These are phyloP conservation scores for Bembecia ichneumoniformis DNA, from an alignment of 2,888 invertebrate species.

Conservation along the genomic window DNA sequence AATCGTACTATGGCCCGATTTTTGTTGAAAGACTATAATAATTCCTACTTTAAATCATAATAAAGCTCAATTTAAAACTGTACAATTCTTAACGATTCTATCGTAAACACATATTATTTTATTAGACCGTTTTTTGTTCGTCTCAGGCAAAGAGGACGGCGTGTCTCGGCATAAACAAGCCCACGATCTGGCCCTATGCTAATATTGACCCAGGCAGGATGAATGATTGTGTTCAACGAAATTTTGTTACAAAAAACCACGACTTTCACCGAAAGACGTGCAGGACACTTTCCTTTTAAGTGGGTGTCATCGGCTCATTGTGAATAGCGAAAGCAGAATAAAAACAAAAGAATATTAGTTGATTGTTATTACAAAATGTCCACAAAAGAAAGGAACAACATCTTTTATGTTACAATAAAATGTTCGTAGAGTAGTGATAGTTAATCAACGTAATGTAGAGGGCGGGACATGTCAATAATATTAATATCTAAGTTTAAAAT, in stretches of 20 bases:
- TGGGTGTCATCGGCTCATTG: slow-evolving; percentile 53
- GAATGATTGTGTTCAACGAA: slow-evolving; percentile 17
- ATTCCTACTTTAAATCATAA: too few relatives aligned
- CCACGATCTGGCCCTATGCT: slow-evolving; percentile 18
- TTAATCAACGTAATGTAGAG: neutral
- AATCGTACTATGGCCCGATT: too few relatives aligned
- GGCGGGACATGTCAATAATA: neutral
- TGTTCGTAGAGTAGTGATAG: neutral
- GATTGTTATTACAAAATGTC: slow-evolving; percentile 11
- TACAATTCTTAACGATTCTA: too few relatives aligned
- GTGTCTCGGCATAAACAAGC: slow-evolving; percentile 13
- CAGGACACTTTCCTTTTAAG: slow-evolving; percentile 39
- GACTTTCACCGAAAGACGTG: slow-evolving; percentile 41
- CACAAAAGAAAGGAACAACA: slow-evolving; percentile 13
- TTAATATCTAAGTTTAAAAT: too few relatives aligned
- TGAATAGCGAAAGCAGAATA: slow-evolving; percentile 53
- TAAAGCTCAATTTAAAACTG: too few relatives aligned
- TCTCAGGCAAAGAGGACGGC: slow-evolving; percentile 2
- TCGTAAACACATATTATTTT: too few relatives aligned
- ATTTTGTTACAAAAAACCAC: slow-evolving; percentile 36
- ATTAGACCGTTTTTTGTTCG: too few relatives aligned
- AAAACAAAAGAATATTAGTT: slow-evolving; percentile 37
- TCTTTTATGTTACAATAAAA: neutral
- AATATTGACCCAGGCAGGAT: slow-evolving; percentile 34
- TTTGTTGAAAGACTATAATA: too few relatives aligned